These are phyloP conservation scores for Hydractinia symbiolongicarpus DNA, from an alignment of 30 jellyfish, hydroid and myxozoan species.

Conservation along the genomic window DNA sequence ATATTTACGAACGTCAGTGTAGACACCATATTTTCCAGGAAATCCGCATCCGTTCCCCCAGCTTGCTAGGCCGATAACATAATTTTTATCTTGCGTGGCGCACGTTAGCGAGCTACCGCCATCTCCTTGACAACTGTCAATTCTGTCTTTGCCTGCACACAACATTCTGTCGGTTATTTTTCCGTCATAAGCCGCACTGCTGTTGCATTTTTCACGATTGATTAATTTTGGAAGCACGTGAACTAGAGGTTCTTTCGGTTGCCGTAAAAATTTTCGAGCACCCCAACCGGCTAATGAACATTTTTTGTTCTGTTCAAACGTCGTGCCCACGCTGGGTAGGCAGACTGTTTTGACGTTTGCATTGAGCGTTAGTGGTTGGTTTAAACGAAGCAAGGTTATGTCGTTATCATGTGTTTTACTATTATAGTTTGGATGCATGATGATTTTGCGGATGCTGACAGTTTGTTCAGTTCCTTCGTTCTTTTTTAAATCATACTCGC, in stretches of 20 bases:
- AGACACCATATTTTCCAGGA: slow-evolving; percentile 82
- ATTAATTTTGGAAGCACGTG: slow-evolving; percentile 63
- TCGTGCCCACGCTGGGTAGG: slow-evolving; percentile 40
- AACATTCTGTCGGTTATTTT: slow-evolving; percentile 54
- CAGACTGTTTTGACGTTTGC: slow-evolving; percentile 58
- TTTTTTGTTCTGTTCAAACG: slow-evolving; percentile 11
- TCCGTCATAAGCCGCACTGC: slow-evolving; percentile 42
- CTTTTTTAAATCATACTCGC: slow-evolving; percentile 41
- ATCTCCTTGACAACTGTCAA: slow-evolving; percentile 98
- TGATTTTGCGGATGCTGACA: slow-evolving; percentile 30
- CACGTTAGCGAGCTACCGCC: slow-evolving; percentile 95
- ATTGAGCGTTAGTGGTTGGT: slow-evolving; percentile 31
- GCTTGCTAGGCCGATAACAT: slow-evolving; percentile 69
- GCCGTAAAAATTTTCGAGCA: slow-evolving; percentile 61
- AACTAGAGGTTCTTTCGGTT: slow-evolving; percentile 61
- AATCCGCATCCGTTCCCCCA: slow-evolving; percentile 98
- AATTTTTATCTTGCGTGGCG: slow-evolving; percentile 25
- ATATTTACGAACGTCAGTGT: slow-evolving; percentile 66
- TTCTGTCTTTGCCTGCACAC: slow-evolving; percentile 82
- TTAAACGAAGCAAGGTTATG: slow-evolving; percentile 63
- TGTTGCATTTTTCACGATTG: slow-evolving; percentile 42
- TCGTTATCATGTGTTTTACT: slow-evolving; percentile 62
- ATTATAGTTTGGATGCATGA: slow-evolving; percentile 78
- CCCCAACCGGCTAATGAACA: slow-evolving; percentile 98
- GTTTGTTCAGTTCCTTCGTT: slow-evolving; percentile 54